A percentile compares a stretch with the other conserved stretches of the same genome.
These are phyloP conservation scores for Entomobrya proxima DNA, from an alignment of 2,888 invertebrate genomes.

Conservation along the genomic window DNA sequence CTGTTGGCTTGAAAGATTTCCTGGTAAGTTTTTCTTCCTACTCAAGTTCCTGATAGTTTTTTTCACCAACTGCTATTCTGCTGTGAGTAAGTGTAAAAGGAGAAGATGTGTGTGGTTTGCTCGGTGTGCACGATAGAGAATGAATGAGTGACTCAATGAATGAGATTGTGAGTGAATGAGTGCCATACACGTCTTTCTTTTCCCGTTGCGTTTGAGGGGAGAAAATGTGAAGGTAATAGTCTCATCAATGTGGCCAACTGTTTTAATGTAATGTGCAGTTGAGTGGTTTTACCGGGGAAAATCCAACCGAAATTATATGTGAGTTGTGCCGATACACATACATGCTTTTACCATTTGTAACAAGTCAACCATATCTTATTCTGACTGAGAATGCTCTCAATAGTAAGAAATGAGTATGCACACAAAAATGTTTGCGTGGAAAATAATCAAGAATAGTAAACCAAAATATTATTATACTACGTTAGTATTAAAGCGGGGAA, in stretches of 20 bases:
- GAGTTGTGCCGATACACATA: background rate
- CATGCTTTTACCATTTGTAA: background rate
- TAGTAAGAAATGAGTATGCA: too few relatives aligned
- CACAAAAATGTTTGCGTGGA: too few relatives aligned
- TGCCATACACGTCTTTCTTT: slow-evolving; percentile 52
- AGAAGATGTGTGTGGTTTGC: background rate
- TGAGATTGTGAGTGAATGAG: slow-evolving; percentile 60
- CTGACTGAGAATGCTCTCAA: background rate
- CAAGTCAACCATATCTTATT: background rate
- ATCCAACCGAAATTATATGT: slow-evolving; percentile 18
- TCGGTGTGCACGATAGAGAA: slow-evolving; percentile 15
- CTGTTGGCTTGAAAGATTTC: slow-evolving; percentile 52
- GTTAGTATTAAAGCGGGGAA: too few relatives aligned
- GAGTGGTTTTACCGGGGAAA: slow-evolving; percentile 48
- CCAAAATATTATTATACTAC: too few relatives aligned
- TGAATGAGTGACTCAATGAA: slow-evolving; percentile 58
- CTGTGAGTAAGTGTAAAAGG: slow-evolving; percentile 32
- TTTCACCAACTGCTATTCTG: background rate
- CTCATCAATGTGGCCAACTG: slow-evolving; percentile 70
- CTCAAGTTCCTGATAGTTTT: slow-evolving; percentile 47
- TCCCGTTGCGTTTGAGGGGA: slow-evolving; percentile 53
- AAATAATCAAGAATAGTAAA: too few relatives aligned
- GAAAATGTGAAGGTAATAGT: slow-evolving; percentile 70
- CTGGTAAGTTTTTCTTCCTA: slow-evolving; percentile 47
- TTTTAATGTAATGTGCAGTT: slow-evolving; percentile 66